Evolutionary conservation across 2,888 invertebrate species (phyloP).

Genomic region (Acanthoscelides obtectus): DNA sequence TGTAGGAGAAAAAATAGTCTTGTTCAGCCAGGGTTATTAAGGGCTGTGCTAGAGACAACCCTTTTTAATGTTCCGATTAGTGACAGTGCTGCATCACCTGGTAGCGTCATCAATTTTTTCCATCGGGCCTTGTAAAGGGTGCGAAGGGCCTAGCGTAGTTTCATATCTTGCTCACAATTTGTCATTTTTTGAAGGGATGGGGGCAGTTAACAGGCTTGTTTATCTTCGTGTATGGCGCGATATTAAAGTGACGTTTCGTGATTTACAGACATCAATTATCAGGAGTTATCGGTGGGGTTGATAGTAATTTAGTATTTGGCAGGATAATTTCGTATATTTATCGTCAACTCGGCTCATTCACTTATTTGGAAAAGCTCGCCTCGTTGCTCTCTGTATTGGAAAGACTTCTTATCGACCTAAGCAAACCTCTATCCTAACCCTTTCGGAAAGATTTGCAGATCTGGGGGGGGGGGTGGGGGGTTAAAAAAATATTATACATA

Average conservation of each 20-base stretch:
- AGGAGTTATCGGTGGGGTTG: not conserved
- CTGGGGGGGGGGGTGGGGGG: no score
- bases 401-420: no score
- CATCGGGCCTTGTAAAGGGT: slow-evolving; percentile 1
- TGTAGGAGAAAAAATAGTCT: not conserved
- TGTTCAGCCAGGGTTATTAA: not conserved
- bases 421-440: no score
- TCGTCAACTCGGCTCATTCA: no score
- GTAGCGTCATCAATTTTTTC: slow-evolving; percentile 22
- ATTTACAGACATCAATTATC: not conserved
- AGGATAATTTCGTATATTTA: no score
- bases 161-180: not conserved
- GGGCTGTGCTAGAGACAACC: slow-evolving; percentile 13
- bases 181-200: not conserved
- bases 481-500: no score
- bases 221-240: not conserved
- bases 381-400: no score
- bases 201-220: not conserved
- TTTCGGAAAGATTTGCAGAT: no score
- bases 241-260: not conserved
- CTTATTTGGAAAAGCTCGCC: no score
- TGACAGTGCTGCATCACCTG: slow-evolving; percentile 30
- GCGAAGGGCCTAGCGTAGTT: not conserved
- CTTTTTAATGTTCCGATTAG: slow-evolving; percentile 24
- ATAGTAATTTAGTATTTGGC: not conserved